A percentile compares a stretch with the other conserved stretches of the same genome.
These are phyloP conservation scores for Brachionus paranguensis DNA, from an alignment of 1,140 invertebrate genomes.

Conservation along the genomic window DNA sequence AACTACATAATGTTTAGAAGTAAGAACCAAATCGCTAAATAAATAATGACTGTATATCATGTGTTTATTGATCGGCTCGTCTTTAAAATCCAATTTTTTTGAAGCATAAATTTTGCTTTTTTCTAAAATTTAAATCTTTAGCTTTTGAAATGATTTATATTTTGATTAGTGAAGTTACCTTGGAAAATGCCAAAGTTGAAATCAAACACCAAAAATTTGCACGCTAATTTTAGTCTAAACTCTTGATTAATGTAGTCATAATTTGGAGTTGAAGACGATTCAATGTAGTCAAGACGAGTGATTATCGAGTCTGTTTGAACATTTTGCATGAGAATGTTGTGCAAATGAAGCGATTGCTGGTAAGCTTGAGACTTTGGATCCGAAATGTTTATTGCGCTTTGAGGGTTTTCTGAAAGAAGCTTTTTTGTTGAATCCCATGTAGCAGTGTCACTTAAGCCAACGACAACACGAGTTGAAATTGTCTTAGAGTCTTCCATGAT, in stretches of 20 bases:
- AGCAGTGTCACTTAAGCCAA: background rate
- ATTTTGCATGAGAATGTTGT: background rate
- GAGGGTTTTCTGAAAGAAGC: background rate
- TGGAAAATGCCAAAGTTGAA: background rate
- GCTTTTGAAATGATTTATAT: background rate
- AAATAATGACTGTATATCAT: background rate
- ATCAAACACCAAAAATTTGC: conserved; percentile 15
- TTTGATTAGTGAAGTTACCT: background rate
- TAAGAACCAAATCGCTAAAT: conserved; percentile 16
- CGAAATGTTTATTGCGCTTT: conserved; percentile 1
- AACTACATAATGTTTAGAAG: background rate
- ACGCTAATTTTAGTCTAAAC: background rate
- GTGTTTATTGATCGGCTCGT: background rate
- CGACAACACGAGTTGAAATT: background rate
- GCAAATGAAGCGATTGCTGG: background rate
- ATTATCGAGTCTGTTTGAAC: background rate
- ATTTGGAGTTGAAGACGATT: background rate
- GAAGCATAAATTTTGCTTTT: background rate
- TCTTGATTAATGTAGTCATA: conserved; percentile 22
- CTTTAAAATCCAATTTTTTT: conserved; percentile 27
- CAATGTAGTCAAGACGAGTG: conserved; percentile 5
- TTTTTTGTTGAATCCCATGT: background rate
- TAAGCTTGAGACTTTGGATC: conserved; percentile 3
- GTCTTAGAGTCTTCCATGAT: background rate
- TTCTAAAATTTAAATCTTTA: background rate